These are phyloP conservation scores for Phylloscopus whistleri DNA, from an alignment of 2,113 vertebrate genomes.

Conservation along the genomic window DNA sequence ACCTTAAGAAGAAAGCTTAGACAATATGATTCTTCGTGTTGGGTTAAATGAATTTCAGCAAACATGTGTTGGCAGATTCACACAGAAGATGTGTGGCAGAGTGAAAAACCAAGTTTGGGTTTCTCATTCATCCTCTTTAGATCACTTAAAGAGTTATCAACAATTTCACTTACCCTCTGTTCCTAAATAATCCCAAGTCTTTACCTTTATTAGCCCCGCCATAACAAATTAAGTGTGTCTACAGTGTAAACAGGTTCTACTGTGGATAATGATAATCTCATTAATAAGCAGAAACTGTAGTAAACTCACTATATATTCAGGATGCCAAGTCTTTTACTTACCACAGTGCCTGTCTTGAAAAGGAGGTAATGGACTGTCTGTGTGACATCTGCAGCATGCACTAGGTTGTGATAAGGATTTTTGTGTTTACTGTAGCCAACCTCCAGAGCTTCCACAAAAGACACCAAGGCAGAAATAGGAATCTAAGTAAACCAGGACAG, in stretches of 20 bases:
- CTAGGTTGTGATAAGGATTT: constrained; percentile 98
- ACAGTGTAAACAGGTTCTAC: not conserved
- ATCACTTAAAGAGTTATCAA: not conserved
- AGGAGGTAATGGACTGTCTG: constrained; percentile 96
- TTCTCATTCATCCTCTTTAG: not conserved
- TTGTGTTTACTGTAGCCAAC: constrained; percentile 97
- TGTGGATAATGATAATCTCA: not conserved
- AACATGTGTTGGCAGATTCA: not conserved
- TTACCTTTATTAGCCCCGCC: not conserved
- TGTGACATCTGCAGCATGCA: constrained; percentile 95
- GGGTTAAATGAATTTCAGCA: not conserved
- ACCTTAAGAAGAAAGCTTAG: not conserved
- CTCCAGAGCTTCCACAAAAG: constrained; percentile 95
- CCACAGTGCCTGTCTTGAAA: constrained; percentile 92
- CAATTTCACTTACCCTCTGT: not conserved
- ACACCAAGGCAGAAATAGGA: constrained; percentile 95
- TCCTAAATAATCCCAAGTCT: not conserved
- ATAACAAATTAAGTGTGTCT: not conserved
- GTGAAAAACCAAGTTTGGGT: not conserved
- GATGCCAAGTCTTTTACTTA: constrained; percentile 71
- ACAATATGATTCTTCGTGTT: not conserved
- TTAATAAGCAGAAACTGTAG: not conserved
- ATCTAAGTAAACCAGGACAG: constrained; percentile 77
- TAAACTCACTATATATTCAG: not conserved
- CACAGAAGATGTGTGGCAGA: not conserved